A percentile compares a stretch with the other conserved stretches of the same genome.
Evolutionary conservation across 2,113 vertebrate species (phyloP).

Genomic region (Melozone crissalis): DNA sequence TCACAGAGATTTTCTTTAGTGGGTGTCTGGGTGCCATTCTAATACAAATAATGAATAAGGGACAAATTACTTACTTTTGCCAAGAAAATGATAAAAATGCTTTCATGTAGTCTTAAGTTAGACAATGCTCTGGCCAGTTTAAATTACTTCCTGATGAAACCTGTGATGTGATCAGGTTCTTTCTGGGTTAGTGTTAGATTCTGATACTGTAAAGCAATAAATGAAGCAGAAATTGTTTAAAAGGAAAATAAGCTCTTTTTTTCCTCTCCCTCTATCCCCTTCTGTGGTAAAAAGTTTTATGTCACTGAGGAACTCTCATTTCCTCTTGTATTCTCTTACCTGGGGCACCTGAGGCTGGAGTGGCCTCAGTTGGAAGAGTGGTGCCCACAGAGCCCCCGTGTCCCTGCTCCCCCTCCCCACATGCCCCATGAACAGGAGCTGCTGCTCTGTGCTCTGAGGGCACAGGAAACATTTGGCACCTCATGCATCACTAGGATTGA

Average conservation of each 20-base stretch:
- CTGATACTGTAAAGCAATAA: conserved; percentile 19
- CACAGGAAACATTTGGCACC: not conserved
- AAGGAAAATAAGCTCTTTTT: not conserved
- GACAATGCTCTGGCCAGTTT: not conserved
- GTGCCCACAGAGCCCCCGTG: fast-evolving
- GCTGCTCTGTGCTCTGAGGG: not conserved
- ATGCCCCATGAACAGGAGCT: not conserved
- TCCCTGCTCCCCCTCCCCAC: not conserved
- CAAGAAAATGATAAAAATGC: not conserved
- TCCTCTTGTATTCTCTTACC: not conserved
- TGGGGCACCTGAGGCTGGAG: not conserved
- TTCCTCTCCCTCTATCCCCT: fast-evolving
- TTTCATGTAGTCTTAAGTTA: not conserved
- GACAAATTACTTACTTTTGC: not conserved
- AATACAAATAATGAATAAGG: not conserved
- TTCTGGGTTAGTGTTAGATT: not conserved
- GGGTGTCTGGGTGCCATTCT: not conserved
- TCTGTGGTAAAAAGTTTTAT: not conserved
- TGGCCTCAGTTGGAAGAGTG: not conserved
- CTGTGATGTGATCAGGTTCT: not conserved
- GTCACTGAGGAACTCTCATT: not conserved
- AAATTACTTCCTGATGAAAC: not conserved
- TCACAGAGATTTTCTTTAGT: not conserved
- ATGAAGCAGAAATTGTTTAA: not conserved
- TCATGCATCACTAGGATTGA: fast-evolving